Percentiles rank a stretch among this genome's conserved stretches.
Conservation (phyloP, 2,113 vertebrate species). For the Corythornis madagascariensis region DNA sequence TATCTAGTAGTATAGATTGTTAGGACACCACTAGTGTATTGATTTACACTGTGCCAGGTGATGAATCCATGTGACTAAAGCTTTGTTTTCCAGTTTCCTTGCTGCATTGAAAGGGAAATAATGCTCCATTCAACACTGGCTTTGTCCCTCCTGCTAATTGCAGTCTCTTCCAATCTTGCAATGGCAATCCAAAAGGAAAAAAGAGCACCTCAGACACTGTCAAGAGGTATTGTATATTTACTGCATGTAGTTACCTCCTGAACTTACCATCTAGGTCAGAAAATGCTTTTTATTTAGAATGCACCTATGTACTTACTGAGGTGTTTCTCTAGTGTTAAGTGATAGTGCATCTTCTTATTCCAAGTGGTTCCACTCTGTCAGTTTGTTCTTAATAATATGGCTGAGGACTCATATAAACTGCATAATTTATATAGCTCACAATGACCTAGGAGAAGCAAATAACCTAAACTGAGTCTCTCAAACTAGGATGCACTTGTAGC, state of each 20-base stretch:
- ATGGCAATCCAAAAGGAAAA: constrained; percentile 74
- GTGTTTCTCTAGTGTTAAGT: background rate
- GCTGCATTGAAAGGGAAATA: background rate
- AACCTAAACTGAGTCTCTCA: background rate
- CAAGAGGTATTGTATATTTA: constrained; percentile 71
- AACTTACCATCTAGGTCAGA: background rate
- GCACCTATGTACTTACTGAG: background rate
- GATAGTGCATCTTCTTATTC: background rate
- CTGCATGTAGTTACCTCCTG: background rate
- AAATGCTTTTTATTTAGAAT: background rate
- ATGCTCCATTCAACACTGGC: constrained; percentile 53
- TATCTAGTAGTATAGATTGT: background rate
- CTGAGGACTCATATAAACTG: background rate
- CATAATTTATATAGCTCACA: background rate
- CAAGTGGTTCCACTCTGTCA: background rate
- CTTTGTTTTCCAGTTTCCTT: constrained; percentile 10
- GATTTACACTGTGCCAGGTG: background rate
- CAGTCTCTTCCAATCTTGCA: constrained; percentile 69
- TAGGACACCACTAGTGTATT: background rate
- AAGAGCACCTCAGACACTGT: constrained; percentile 72
- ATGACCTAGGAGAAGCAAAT: background rate
- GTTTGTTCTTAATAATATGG: background rate
- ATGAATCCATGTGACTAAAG: background rate
- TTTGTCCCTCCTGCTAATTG: constrained; percentile 61
- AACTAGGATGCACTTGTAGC: background rate